Conservation (phyloP, 2,888 invertebrate genomes). For the Tipula lateralis region DNA sequence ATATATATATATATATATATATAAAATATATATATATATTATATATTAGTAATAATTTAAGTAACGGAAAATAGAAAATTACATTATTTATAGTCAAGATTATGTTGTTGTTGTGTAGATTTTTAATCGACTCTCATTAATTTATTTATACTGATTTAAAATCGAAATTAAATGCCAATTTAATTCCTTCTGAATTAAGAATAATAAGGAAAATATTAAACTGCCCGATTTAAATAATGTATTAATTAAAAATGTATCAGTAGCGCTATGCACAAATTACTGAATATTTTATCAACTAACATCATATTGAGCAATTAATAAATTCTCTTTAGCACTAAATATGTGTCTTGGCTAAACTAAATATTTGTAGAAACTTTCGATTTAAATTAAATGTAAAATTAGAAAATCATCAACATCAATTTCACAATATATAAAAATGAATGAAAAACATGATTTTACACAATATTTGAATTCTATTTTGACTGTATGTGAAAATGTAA, state of each 20-base stretch:
- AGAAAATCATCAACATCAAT: too few relatives aligned
- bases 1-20: not conserved
- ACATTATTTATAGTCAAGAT: not conserved
- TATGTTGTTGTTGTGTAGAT: not conserved
- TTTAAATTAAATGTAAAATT: not conserved
- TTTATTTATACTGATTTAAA: not conserved
- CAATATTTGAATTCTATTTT: too few relatives aligned
- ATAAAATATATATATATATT: not conserved
- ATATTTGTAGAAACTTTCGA: too few relatives aligned
- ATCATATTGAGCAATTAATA: not conserved
- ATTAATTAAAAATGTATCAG: not conserved
- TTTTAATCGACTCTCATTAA: not conserved
- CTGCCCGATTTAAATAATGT: not conserved
- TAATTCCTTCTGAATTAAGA: not conserved
- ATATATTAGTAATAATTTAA: not conserved
- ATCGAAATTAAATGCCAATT: not conserved
- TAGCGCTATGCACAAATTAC: not conserved
- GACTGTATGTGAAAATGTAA: too few relatives aligned
- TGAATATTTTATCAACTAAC: not conserved
- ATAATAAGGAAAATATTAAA: not conserved
- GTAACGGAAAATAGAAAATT: not conserved
- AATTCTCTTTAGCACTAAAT: not conserved
- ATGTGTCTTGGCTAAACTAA: not conserved
- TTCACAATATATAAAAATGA: too few relatives aligned
- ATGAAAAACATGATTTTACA: too few relatives aligned